Conservation (phyloP, 2,888 invertebrate species). For the Tiliacea aurago region DNA sequence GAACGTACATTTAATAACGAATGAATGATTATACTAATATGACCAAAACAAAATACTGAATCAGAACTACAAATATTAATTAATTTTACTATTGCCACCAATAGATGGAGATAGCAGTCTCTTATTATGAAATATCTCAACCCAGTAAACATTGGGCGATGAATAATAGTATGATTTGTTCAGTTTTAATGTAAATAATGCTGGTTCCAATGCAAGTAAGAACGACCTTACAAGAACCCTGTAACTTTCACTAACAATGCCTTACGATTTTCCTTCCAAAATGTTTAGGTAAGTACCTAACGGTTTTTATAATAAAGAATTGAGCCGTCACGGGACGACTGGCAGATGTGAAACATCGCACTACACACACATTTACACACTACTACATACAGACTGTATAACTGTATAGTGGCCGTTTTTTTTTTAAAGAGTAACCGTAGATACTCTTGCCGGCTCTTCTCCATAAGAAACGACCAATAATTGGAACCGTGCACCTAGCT, state of each 20-base stretch:
- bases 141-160: not conserved
- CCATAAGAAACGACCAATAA: too few species aligned
- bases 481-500: too few species aligned
- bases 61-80: not conserved
- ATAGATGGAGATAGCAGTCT: conserved; percentile 49
- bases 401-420: too few species aligned
- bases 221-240: not conserved
- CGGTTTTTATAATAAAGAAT: too few species aligned
- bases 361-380: too few species aligned
- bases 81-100: not conserved
- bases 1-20: not conserved
- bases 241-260: not conserved
- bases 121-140: not conserved
- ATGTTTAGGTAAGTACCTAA: not conserved
- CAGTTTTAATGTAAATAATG: not conserved
- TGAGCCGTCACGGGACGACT: too few species aligned
- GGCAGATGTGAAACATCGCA: too few species aligned
- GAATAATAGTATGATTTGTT: not conserved
- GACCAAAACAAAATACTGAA: not conserved
- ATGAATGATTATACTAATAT: not conserved
- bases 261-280: not conserved
- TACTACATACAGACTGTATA: too few species aligned
- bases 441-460: too few species aligned
- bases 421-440: too few species aligned
- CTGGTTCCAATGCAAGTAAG: not conserved